These are phyloP conservation scores for Azorinus chamasolen DNA, from an alignment of 2,888 invertebrate genomes.

Conservation along the genomic window DNA sequence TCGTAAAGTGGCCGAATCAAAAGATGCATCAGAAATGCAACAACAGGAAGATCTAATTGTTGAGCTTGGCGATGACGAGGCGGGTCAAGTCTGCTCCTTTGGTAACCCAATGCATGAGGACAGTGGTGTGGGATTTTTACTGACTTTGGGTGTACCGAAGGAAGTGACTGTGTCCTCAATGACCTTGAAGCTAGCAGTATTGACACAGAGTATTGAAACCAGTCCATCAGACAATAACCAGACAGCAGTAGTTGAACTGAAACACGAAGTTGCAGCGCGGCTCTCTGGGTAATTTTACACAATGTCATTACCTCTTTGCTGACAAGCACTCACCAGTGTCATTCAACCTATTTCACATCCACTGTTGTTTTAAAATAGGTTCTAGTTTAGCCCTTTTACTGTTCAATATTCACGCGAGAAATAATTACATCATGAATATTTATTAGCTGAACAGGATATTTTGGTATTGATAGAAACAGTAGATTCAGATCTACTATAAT, in stretches of 20 bases:
- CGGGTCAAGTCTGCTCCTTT: conserved; percentile 30
- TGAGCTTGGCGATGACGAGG: background rate
- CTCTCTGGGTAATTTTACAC: conserved; percentile 61
- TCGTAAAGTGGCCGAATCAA: background rate
- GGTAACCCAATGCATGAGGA: conserved; percentile 53
- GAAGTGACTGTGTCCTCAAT: conserved; percentile 35
- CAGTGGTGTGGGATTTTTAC: conserved; percentile 32
- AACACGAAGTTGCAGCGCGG: conserved; percentile 50
- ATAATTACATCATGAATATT: too few relatives aligned
- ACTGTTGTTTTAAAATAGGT: too few relatives aligned
- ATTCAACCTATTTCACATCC: too few relatives aligned
- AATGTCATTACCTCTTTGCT: background rate
- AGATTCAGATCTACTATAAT: too few relatives aligned
- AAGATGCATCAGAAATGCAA: too few relatives aligned
- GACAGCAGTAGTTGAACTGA: conserved; percentile 47
- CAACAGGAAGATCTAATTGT: too few relatives aligned
- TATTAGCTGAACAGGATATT: too few relatives aligned
- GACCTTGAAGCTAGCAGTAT: conserved; percentile 48
- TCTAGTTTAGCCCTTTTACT: too few relatives aligned
- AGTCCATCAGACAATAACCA: conserved; percentile 47
- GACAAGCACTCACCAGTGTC: too few relatives aligned
- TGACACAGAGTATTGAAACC: conserved; percentile 57
- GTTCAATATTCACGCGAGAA: too few relatives aligned
- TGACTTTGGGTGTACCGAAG: conserved; percentile 49
- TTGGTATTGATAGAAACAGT: too few relatives aligned